phyloP scores from a whole-genome alignment of 2,888 invertebrate genomes.

The Pristionchus entomophagus region DNA sequence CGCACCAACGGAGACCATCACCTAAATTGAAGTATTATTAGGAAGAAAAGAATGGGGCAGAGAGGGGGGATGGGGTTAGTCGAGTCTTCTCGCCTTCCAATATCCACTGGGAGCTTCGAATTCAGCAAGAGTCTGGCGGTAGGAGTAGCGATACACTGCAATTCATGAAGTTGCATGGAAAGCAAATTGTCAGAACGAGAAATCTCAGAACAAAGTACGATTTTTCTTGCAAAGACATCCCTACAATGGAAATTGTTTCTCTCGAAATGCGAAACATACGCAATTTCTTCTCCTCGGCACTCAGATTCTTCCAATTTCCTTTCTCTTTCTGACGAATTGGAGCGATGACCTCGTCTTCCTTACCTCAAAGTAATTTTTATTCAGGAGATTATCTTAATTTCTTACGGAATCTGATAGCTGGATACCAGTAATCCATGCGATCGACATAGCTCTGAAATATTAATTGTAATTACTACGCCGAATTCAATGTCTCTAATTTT shows the following conservation, averaged over 20 bases:
- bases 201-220: too few species aligned
- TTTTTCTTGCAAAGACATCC: too few species aligned
- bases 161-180: too few species aligned
- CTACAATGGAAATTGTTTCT: too few species aligned
- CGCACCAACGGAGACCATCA: not conserved
- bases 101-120: conserved; percentile 88
- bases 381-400: not conserved
- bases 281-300: conserved; percentile 91
- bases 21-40: not conserved
- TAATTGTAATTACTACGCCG: too few species aligned
- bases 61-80: too few species aligned
- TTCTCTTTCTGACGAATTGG: conserved; percentile 91
- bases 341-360: conserved; percentile 78
- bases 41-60: too few species aligned
- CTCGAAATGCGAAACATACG: too few species aligned
- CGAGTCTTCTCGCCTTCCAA: conserved; percentile 89
- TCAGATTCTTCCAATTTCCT: conserved; percentile 92
- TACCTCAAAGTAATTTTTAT: not conserved
- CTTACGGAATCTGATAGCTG: conserved; percentile 74
- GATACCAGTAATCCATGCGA: conserved; percentile 75
- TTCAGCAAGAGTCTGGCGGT: conserved; percentile 93
- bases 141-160: conserved; percentile 89
- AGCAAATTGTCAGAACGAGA: too few species aligned
- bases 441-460: conserved; percentile 73
- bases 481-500: not conserved